phyloP scores from a whole-genome alignment of 2,113 vertebrate genomes.

The Varanus salvator region DNA sequence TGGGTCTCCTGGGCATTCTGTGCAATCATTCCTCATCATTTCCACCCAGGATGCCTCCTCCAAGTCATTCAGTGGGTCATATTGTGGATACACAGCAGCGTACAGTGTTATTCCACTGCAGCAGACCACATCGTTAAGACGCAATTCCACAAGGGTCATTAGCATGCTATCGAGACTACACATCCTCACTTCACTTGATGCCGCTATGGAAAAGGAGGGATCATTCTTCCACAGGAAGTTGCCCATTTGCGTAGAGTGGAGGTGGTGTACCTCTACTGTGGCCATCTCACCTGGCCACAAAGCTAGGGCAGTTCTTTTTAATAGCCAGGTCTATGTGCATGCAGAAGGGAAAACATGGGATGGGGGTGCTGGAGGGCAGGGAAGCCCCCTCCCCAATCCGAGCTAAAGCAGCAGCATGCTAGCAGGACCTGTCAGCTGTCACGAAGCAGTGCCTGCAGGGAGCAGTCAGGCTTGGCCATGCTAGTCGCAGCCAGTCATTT shows the following conservation, averaged over 20 bases:
- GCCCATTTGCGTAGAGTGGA: not conserved
- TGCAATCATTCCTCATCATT: not conserved
- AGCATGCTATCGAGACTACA: not conserved
- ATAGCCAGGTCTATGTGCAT: not conserved
- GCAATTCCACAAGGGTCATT: not conserved
- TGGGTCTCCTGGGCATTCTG: not conserved
- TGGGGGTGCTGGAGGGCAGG: not conserved
- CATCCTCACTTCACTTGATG: not conserved
- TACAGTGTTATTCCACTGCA: not conserved
- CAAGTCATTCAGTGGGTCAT: not conserved
- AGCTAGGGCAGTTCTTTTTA: too few species aligned
- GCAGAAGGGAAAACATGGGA: not conserved
- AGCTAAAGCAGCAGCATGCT: not conserved
- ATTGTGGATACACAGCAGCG: not conserved
- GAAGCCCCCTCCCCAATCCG: not conserved
- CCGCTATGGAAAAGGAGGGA: not conserved
- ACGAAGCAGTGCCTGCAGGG: not conserved
- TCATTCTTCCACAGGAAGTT: not conserved
- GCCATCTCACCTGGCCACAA: too few species aligned
- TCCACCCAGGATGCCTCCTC: not conserved
- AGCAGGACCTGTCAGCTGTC: not conserved
- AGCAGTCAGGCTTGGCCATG: not conserved
- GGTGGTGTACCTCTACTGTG: too few species aligned
- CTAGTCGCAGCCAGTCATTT: conserved; percentile 19
- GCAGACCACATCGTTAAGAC: not conserved